Percentiles rank a stretch among this genome's conserved stretches.
Evolutionary conservation across 1,140 invertebrate species (phyloP).

Genomic region (Nylanderia fulva): DNA sequence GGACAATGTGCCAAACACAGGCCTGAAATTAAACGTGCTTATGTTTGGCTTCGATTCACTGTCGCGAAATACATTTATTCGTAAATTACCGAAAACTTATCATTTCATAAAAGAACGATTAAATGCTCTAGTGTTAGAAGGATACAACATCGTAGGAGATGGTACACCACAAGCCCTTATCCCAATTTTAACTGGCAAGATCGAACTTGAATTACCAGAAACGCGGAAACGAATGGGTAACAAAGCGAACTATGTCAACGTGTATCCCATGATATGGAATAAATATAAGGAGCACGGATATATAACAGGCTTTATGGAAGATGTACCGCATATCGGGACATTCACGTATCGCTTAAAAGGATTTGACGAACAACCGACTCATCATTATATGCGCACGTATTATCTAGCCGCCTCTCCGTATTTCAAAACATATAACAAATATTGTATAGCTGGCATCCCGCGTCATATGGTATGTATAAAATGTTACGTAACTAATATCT

Average conservation of each 20-base stretch:
- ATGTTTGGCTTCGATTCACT: conserved; percentile 97
- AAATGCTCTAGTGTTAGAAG: conserved; percentile 90
- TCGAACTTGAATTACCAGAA: conserved; percentile 95
- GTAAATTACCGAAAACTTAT: conserved; percentile 94
- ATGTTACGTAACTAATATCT: no score
- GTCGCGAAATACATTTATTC: conserved; percentile 94
- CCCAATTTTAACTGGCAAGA: conserved; percentile 95
- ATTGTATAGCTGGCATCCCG: conserved; percentile 92
- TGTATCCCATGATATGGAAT: conserved; percentile 94
- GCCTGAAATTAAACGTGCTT: conserved; percentile 91
- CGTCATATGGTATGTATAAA: conserved; percentile 89
- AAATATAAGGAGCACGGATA: conserved; percentile 91
- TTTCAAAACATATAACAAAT: conserved; percentile 87
- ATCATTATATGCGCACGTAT: conserved; percentile 96
- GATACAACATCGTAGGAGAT: conserved; percentile 97
- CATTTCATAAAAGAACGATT: conserved; percentile 90
- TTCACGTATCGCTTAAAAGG: conserved; percentile 97
- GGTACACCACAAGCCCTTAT: conserved; percentile 97
- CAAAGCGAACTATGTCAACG: conserved; percentile 90
- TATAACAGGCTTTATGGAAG: conserved; percentile 94
- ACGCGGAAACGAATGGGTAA: conserved; percentile 91
- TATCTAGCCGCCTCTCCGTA: conserved; percentile 88
- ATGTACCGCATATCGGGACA: conserved; percentile 93
- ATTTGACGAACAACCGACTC: conserved; percentile 93
- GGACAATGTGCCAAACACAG: conserved; percentile 85